These are phyloP conservation scores for Phytoseiulus persimilis DNA, from an alignment of 2,888 invertebrate genomes.

Conservation along the genomic window DNA sequence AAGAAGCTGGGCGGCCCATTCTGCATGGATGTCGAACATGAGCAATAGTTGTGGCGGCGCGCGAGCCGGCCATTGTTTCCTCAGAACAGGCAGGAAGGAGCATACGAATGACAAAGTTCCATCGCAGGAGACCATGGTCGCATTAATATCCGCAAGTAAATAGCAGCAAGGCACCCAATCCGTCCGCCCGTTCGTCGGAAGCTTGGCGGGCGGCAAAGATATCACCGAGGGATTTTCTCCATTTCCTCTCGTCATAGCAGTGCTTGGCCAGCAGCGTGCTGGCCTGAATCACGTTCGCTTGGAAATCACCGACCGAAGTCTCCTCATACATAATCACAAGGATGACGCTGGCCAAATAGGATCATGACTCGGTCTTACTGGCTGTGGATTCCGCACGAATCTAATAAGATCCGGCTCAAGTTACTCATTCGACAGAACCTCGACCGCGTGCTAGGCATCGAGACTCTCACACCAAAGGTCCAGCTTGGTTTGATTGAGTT, in stretches of 20 bases:
- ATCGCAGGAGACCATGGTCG: background rate
- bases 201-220: background rate
- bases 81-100: background rate
- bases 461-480: too few relatives aligned
- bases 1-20: too few relatives aligned
- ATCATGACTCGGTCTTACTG: background rate
- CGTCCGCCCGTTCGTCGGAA: background rate
- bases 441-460: background rate
- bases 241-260: background rate
- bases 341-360: background rate
- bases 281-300: background rate
- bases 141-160: background rate
- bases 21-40: background rate
- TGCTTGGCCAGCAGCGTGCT: background rate
- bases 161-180: background rate
- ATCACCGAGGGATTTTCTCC: background rate
- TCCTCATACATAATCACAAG: background rate
- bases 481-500: too few relatives aligned
- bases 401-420: background rate
- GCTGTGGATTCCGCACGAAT: background rate
- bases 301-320: background rate
- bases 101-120: background rate
- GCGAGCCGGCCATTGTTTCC: background rate
- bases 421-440: background rate
- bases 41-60: background rate